phyloP scores from a whole-genome alignment of 2,797 vertebrate genomes.

The Alosa sapidissima region DNA sequence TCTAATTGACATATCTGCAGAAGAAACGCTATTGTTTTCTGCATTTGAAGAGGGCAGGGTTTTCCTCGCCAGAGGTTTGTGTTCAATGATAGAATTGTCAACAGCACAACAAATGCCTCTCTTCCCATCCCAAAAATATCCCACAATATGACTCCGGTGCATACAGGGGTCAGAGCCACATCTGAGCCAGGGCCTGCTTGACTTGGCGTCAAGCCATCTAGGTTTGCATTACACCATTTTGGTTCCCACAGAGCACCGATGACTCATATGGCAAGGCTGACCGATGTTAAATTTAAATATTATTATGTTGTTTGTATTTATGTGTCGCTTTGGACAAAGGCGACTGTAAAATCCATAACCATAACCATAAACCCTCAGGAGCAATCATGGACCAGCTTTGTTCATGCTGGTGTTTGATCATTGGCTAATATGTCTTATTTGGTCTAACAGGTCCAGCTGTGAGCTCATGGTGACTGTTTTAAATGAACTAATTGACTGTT shows the following conservation, averaged over 20 bases:
- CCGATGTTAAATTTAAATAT: neutral
- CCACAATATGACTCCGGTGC: neutral
- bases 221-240: neutral
- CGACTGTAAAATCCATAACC: too few species aligned
- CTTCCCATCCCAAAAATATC: neutral
- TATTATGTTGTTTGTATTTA: too few species aligned
- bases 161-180: neutral
- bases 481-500: neutral
- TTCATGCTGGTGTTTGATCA: neutral
- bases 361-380: neutral
- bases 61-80: neutral
- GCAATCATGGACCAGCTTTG: neutral
- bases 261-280: neutral
- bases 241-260: neutral
- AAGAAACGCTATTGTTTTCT: neutral
- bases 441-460: neutral
- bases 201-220: neutral
- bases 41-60: neutral
- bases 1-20: slow-evolving; percentile 12
- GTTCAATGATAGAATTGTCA: neutral
- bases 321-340: too few species aligned
- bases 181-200: neutral
- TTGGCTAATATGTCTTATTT: neutral
- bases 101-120: neutral
- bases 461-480: neutral